These are phyloP conservation scores for Epinephelus awoara DNA, from an alignment of 2,797 vertebrate genomes.

Conservation along the genomic window DNA sequence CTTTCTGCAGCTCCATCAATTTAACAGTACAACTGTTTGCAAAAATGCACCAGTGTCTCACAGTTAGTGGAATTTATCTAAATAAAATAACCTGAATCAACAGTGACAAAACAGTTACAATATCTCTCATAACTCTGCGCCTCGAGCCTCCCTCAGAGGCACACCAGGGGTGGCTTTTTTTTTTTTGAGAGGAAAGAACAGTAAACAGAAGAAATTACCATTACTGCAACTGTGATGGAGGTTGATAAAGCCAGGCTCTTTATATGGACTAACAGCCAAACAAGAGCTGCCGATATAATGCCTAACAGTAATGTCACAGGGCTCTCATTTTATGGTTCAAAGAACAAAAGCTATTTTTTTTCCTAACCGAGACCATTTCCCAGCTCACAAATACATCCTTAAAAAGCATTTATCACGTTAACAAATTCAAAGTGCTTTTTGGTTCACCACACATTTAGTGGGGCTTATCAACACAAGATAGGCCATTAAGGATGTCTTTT, in stretches of 20 bases:
- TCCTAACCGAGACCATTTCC: background rate
- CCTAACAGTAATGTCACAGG: background rate
- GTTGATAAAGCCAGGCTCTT: background rate
- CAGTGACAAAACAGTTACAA: background rate
- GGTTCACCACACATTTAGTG: slow-evolving; percentile 32
- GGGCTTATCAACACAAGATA: slow-evolving; percentile 28
- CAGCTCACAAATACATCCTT: slow-evolving; percentile 23
- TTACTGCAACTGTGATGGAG: background rate
- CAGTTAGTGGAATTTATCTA: background rate
- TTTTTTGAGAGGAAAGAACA: slow-evolving; percentile 5
- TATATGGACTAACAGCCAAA: slow-evolving; percentile 9
- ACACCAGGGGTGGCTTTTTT: background rate
- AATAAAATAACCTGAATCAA: slow-evolving; percentile 8
- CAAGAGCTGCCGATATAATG: background rate
- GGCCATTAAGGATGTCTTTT: slow-evolving; percentile 30
- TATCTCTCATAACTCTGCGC: background rate
- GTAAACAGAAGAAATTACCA: background rate
- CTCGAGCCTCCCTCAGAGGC: background rate
- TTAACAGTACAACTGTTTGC: slow-evolving; percentile 12
- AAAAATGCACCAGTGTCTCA: background rate
- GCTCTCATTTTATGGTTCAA: background rate
- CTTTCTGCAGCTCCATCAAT: background rate
- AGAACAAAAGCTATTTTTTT: slow-evolving; percentile 2
- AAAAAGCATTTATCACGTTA: slow-evolving; percentile 18
- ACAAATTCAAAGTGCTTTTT: slow-evolving; percentile 14